These are phyloP conservation scores for Lithobius niger DNA, from an alignment of 1,140 invertebrate species.

Conservation along the genomic window DNA sequence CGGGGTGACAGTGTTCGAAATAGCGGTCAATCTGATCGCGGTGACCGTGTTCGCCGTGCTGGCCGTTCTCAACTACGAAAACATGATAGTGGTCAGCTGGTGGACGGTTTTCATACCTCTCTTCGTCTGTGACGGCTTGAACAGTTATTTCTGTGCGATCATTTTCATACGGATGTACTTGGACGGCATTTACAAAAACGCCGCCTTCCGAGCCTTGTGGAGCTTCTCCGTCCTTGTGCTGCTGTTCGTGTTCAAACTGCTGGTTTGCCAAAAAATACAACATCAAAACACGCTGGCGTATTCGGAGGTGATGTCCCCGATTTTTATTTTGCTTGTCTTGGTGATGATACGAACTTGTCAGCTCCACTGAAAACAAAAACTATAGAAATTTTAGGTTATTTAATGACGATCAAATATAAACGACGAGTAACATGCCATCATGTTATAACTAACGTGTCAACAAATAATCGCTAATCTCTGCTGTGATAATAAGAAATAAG, in stretches of 20 bases:
- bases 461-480: too few species aligned
- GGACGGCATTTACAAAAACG: slow-evolving; percentile 58
- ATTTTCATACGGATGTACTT: slow-evolving; percentile 83
- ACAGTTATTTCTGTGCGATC: slow-evolving; percentile 87
- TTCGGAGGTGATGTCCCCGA: slow-evolving; percentile 80
- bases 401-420: too few species aligned
- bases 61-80: slow-evolving; percentile 47
- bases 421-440: too few species aligned
- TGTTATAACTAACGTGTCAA: too few species aligned
- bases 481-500: too few species aligned
- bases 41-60: slow-evolving; percentile 70
- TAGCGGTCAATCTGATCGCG: slow-evolving; percentile 73
- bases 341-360: slow-evolving; percentile 86
- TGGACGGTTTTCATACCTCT: slow-evolving; percentile 79
- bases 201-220: slow-evolving; percentile 66
- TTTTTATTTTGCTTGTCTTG: slow-evolving; percentile 78
- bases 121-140: slow-evolving; percentile 79
- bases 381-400: too few species aligned
- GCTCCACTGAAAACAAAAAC: slow-evolving; percentile 41
- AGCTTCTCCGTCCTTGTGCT: slow-evolving; percentile 67
- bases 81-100: slow-evolving; percentile 29
- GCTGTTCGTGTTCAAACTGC: slow-evolving; percentile 81
- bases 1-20: slow-evolving; percentile 83
- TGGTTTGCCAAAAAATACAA: slow-evolving; percentile 76
- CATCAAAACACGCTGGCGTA: slow-evolving; percentile 64